Evolutionary conservation across 2,888 invertebrate species (phyloP).

Genomic region (Poecilobothrus nobilitatus): DNA sequence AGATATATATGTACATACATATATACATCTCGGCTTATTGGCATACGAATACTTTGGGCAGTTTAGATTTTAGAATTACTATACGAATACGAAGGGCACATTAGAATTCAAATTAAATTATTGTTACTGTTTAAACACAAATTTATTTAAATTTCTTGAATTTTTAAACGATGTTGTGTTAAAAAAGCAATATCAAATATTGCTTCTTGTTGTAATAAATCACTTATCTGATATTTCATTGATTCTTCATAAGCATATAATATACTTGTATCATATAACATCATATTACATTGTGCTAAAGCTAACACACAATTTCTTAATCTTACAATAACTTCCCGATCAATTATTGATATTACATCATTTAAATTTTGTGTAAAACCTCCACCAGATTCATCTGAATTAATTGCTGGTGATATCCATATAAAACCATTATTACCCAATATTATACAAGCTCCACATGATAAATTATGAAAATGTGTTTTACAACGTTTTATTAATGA

Average conservation of each 20-base stretch:
- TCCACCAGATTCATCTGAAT: constrained; percentile 54
- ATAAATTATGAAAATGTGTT: constrained; percentile 89
- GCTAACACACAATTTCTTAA: constrained; percentile 83
- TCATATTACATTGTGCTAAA: constrained; percentile 76
- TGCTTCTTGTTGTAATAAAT: constrained; percentile 73
- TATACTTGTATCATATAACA: constrained; percentile 87
- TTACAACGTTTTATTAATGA: constrained; percentile 87
- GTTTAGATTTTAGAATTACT: too few relatives aligned
- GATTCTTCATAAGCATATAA: constrained; percentile 87
- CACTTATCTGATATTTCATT: constrained; percentile 66
- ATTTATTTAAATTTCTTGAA: constrained; percentile 34
- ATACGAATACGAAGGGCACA: too few relatives aligned
- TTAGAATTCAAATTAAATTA: too few relatives aligned
- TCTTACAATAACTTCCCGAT: constrained; percentile 80
- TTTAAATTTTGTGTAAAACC: constrained; percentile 71
- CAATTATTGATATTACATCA: constrained; percentile 58
- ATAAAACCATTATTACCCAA: constrained; percentile 95
- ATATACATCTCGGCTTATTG: too few relatives aligned
- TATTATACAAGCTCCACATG: constrained; percentile 85
- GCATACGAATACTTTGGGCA: too few relatives aligned
- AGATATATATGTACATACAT: too few relatives aligned
- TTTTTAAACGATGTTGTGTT: constrained; percentile 63
- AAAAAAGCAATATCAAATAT: constrained; percentile 75
- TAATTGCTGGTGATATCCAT: constrained; percentile 74
- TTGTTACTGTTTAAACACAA: too few relatives aligned